Evolutionary conservation across 2,113 vertebrate genomes (phyloP), one percentile per base, ranked within the genome.

Genomic region (Psittacus erithacus): DNA sequence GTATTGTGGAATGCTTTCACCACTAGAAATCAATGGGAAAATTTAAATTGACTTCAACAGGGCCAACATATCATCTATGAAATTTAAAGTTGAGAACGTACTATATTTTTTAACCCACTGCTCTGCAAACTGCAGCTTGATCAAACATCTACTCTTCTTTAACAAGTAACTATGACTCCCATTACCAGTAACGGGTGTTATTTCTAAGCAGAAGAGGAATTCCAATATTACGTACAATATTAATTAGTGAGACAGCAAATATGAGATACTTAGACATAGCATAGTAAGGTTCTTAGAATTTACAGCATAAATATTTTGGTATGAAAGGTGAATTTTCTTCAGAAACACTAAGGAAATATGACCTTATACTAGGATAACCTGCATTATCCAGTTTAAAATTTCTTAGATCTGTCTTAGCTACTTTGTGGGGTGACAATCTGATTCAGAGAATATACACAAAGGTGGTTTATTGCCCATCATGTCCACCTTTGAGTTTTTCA

Each of bases 11-110:
- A 88, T 28, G 47, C 6, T 92, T 33, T 84, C 28, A 65, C 24
- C 38, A 89, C 62, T 79, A 91, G 86, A 96, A 96, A 93, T 93
- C 92, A 94, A 88, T 95, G 77, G 28, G 24, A 93, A 96, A 92
- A 93, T 90, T 94, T 92, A 84, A 84, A 83, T 90, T 83, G 75
- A 88, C 63, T 93, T 95, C 78, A 73, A 28, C 44, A 47, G 38
- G 57, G 29, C 44, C 52, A 71, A 20, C 38, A 41, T 83, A 94
- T 92, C 83, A 94, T 82, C 77, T 73, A 53, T 67, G 63, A 92
- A 86, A 82, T 70, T 88, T 90, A 87, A 92, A 62, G 41, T 33
- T 53, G 74, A 78, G 38, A 41, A 17, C 17, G 27, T 83, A 62
- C 43, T 92, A 14, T 93, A 82, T 86, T 84, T 94, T 89, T 92